Base-by-base conservation (phyloP, 30 jellyfish, hydroid and myxozoan species). In the Rhopilema esculentum region DNA sequence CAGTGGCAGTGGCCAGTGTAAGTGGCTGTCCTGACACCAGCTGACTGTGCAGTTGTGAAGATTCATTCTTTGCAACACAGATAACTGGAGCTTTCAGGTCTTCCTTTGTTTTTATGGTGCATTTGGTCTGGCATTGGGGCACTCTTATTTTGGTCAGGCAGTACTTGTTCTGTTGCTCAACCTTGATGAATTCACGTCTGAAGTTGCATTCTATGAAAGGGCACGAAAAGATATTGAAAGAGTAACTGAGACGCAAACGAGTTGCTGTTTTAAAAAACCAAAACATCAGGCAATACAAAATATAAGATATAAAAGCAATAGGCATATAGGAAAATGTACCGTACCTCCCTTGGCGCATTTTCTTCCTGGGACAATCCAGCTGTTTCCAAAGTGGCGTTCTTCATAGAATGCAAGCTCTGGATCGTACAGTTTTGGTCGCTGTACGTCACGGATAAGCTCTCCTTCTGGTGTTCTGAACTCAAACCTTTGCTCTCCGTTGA, bases 291-390 rank as follows among this genome's bases (percentile, higher is more conserved):
- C n/a, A n/a, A n/a, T n/a, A n/a, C n/a, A n/a, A n/a, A n/a, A n/a
- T n/a, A n/a, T n/a, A n/a, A n/a, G n/a, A n/a, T n/a, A n/a, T n/a
- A n/a, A n/a, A n/a, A n/a, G n/a, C n/a, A n/a, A n/a, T n/a, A n/a
- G n/a, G n/a, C n/a, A n/a, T n/a, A n/a, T n/a, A n/a, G n/a, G n/a
- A n/a, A n/a, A n/a, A n/a, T n/a, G n/a, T n/a, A n/a, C n/a, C 12
- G 6, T 77, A 79, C 89, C 89, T 30, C 74, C 87, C 9, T 66
- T 48, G 25, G 61, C 72, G 64, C 96, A 87, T 28, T 78, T 78
- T 24, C 28, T 50, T 31, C 86, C 91, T 4, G 96, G 96, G 30
- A 87, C 71, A n/a, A 87, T 16, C 96, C 96, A 87, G 40, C 96
- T 87, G 96, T 49, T 68, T 24, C 96, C 96, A 53, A 87, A 87